Conservation (phyloP, 2,113 vertebrate genomes). For the Thomomys bottae region DNA sequence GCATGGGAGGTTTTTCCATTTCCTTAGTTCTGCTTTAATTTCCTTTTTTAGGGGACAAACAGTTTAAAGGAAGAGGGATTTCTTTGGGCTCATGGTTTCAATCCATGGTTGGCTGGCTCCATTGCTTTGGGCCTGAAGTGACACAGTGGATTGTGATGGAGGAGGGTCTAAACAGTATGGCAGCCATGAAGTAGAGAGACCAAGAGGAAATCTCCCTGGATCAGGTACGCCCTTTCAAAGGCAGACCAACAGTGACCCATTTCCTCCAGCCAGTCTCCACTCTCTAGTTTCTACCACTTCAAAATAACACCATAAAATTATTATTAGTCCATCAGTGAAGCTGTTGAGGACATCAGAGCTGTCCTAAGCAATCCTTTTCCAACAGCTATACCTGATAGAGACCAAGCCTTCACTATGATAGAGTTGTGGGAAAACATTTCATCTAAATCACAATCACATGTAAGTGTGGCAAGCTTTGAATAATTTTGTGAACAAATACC, state of each 20-base stretch:
- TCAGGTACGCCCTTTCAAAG: not conserved
- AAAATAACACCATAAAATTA: not conserved
- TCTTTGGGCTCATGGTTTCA: not conserved
- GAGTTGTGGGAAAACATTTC: not conserved
- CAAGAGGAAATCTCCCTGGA: not conserved
- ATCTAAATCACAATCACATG: not conserved
- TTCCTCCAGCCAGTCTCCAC: not conserved
- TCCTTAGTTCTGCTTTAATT: no score
- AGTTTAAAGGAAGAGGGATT: not conserved
- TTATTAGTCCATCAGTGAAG: not conserved
- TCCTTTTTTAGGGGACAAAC: no score
- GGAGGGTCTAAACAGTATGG: not conserved
- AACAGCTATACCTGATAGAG: not conserved
- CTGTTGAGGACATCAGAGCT: not conserved
- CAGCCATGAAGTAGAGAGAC: not conserved
- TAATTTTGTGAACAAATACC: not conserved
- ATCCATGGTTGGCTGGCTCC: not conserved
- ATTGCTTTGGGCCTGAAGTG: not conserved
- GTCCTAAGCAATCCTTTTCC: not conserved
- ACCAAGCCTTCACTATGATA: not conserved
- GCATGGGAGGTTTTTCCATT: no score
- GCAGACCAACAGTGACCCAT: not conserved
- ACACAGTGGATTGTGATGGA: not conserved
- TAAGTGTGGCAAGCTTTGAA: not conserved
- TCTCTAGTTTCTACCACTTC: not conserved